Conservation (phyloP, 1,140 invertebrate genomes). For the Anastrepha ludens region DNA sequence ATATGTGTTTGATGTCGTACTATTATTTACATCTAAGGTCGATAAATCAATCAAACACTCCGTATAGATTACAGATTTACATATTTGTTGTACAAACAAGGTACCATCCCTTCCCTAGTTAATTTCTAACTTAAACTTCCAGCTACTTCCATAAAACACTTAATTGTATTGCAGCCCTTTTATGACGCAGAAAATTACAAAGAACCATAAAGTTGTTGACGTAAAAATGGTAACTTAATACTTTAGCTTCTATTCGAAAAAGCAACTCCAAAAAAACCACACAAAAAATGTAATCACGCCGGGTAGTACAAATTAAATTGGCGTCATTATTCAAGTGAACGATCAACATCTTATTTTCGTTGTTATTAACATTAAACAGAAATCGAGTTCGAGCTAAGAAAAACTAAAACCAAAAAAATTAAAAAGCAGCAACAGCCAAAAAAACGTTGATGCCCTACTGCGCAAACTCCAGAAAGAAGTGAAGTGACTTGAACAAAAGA, state of each 20-base stretch:
- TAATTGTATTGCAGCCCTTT: neutral
- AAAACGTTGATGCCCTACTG: conserved; percentile 7
- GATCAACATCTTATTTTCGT: conserved; percentile 49
- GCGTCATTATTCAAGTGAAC: conserved; percentile 51
- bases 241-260: neutral
- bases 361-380: neutral
- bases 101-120: neutral
- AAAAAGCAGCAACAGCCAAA: neutral
- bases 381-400: conserved; percentile 11
- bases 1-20: no score
- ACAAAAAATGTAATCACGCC: conserved; percentile 31
- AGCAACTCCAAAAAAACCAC: neutral
- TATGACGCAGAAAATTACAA: conserved; percentile 27
- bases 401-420: neutral
- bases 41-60: neutral
- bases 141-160: neutral
- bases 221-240: conserved; percentile 51
- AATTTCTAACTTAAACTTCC: neutral
- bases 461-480: neutral
- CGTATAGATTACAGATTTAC: conserved; percentile 7
- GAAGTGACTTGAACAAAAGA: conserved; percentile 3
- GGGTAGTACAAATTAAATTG: conserved; percentile 51
- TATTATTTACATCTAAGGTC: neutral
- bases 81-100: neutral
- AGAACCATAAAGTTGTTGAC: conserved; percentile 50